These are phyloP conservation scores for Exephanes ischioxanthus DNA, from an alignment of 2,888 invertebrate genomes.

Conservation along the genomic window DNA sequence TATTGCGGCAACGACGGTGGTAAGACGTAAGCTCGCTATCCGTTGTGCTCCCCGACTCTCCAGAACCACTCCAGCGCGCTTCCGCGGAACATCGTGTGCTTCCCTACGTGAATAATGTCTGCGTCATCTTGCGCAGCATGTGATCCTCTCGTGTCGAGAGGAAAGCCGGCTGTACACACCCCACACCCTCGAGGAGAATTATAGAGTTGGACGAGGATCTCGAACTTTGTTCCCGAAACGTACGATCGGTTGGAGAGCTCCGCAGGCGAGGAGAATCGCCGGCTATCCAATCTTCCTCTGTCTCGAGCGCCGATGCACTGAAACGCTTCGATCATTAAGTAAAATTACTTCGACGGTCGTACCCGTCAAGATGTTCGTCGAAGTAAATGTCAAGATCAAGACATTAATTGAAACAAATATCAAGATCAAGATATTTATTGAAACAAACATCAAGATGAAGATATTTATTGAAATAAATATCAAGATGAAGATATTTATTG, in stretches of 20 bases:
- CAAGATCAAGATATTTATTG: no score
- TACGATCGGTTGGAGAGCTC: neutral
- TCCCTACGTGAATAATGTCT: slow-evolving; percentile 68
- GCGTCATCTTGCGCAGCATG: slow-evolving; percentile 69
- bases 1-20: slow-evolving; percentile 20
- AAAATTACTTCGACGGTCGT: no score
- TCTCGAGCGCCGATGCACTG: no score
- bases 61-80: slow-evolving; percentile 53
- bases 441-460: no score
- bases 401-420: no score
- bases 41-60: slow-evolving; percentile 50
- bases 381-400: no score
- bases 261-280: no score
- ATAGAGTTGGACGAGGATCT: slow-evolving; percentile 35
- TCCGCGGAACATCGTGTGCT: slow-evolving; percentile 59
- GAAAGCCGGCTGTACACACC: slow-evolving; percentile 25
- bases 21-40: slow-evolving; percentile 8
- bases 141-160: slow-evolving; percentile 63
- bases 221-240: slow-evolving; percentile 61
- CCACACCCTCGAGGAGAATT: slow-evolving; percentile 29
- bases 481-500: no score
- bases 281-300: no score
- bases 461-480: no score
- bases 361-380: no score
- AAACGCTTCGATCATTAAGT: no score